Conservation (phyloP, 2,888 invertebrate genomes). For the Eristalis intricaria region DNA sequence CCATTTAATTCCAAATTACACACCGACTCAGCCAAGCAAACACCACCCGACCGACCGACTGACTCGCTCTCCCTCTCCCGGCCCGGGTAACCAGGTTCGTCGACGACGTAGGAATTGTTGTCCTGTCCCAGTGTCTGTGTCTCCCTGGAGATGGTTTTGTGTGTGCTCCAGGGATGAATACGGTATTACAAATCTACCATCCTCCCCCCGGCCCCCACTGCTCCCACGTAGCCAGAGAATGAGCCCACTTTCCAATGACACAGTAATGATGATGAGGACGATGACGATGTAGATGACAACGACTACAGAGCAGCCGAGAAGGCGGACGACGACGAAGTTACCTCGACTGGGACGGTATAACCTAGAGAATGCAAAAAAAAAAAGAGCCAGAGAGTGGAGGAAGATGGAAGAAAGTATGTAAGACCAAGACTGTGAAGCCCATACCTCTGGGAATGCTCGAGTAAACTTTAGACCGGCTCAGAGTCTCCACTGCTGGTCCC, state of each 20-base stretch:
- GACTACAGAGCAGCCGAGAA: slow-evolving; percentile 34
- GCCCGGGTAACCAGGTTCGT: slow-evolving; percentile 34
- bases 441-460: slow-evolving; percentile 43
- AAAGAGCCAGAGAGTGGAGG: neutral
- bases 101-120: slow-evolving; percentile 50
- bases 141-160: slow-evolving; percentile 55
- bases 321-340: slow-evolving; percentile 56
- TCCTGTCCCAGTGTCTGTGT: slow-evolving; percentile 8
- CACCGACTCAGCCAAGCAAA: slow-evolving; percentile 60
- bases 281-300: slow-evolving; percentile 30
- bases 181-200: neutral
- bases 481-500: neutral
- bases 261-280: slow-evolving; percentile 66
- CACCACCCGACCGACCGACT: neutral
- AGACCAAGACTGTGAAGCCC: slow-evolving; percentile 30
- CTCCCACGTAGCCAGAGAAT: slow-evolving; percentile 8
- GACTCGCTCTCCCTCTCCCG: neutral
- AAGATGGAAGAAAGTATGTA: slow-evolving; percentile 17
- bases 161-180: slow-evolving; percentile 40
- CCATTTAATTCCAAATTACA: slow-evolving; percentile 71
- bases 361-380: slow-evolving; percentile 27
- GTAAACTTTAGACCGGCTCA: slow-evolving; percentile 45
- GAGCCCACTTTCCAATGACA: slow-evolving; percentile 59
- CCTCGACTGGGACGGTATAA: slow-evolving; percentile 38
- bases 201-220: neutral